Percentiles rank a stretch among this genome's conserved stretches.
Evolutionary conservation across 64 coral and sea anemone genomes (phyloP).

Genomic region (Actinia equina): DNA sequence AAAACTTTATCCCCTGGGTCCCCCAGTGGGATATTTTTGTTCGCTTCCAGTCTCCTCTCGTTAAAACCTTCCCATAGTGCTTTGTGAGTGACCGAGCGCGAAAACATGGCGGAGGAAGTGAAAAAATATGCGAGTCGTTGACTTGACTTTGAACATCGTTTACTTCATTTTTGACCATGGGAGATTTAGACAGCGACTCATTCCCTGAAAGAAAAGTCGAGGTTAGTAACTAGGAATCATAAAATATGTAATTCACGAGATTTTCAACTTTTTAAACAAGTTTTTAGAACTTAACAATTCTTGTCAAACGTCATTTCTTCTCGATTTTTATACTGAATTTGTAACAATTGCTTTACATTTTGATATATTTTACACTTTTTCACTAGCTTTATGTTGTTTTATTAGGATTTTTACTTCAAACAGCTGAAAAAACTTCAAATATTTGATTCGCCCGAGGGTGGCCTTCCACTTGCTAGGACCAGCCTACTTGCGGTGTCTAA

Average conservation of each 20-base stretch:
- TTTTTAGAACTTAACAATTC: too few species aligned
- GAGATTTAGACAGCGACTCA: not conserved
- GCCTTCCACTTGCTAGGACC: constrained; percentile 46
- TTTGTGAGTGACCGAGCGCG: not conserved
- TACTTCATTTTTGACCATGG: not conserved
- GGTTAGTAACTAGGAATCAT: not conserved
- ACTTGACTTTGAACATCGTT: not conserved
- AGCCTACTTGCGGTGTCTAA: constrained; percentile 71
- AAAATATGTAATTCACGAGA: not conserved
- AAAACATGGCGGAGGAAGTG: not conserved
- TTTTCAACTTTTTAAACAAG: not conserved
- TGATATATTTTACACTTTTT: not conserved
- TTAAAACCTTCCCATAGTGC: not conserved
- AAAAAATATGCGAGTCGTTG: not conserved
- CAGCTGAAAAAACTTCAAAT: constrained; percentile 85
- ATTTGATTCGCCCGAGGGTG: constrained; percentile 52
- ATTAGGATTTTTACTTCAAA: constrained; percentile 94
- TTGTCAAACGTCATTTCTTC: not conserved
- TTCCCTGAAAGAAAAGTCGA: constrained; percentile 1
- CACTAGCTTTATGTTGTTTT: not conserved
- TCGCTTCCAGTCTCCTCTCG: constrained; percentile 8
- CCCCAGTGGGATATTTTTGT: not conserved
- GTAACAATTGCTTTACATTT: not conserved
- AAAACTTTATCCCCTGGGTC: not conserved
- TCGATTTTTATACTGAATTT: not conserved